Percentiles rank a stretch among this genome's conserved stretches.
Conservation (phyloP, 1,140 invertebrate species). For the Temnothorax nylanderi region DNA sequence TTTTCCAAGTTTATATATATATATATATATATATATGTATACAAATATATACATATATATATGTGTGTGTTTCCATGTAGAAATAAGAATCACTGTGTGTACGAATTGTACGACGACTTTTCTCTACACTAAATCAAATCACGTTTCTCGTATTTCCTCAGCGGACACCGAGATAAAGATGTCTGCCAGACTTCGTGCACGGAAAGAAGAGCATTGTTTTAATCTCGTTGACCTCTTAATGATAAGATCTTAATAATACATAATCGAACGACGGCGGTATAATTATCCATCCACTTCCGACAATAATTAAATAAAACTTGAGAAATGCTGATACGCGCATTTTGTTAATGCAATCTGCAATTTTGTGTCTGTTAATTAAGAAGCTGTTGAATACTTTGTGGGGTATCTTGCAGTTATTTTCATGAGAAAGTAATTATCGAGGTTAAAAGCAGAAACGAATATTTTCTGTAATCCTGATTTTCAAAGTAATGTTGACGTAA, state of each 20-base stretch:
- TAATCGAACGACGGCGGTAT: slow-evolving; percentile 30
- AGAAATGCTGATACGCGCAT: neutral
- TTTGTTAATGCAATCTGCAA: neutral
- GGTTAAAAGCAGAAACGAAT: neutral
- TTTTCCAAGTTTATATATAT: neutral
- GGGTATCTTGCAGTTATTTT: neutral
- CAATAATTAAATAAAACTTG: slow-evolving; percentile 17
- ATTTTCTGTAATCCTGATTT: neutral
- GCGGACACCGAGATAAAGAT: slow-evolving; percentile 21
- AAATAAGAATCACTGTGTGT: slow-evolving; percentile 37
- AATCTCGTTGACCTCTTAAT: slow-evolving; percentile 64
- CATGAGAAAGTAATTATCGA: neutral
- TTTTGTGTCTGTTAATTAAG: neutral
- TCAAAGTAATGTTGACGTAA: neutral
- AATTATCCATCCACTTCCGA: slow-evolving; percentile 38
- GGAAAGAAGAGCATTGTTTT: slow-evolving; percentile 40
- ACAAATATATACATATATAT: neutral
- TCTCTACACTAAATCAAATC: slow-evolving; percentile 53
- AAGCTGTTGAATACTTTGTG: neutral
- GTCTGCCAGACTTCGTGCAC: slow-evolving; percentile 31
- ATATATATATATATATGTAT: neutral
- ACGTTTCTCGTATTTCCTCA: slow-evolving; percentile 55
- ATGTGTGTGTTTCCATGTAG: neutral
- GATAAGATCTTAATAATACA: slow-evolving; percentile 47
- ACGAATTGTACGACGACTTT: slow-evolving; percentile 32